Evolutionary conservation across 2,888 invertebrate genomes (phyloP).

Genomic region (Lacanobia oleracea): DNA sequence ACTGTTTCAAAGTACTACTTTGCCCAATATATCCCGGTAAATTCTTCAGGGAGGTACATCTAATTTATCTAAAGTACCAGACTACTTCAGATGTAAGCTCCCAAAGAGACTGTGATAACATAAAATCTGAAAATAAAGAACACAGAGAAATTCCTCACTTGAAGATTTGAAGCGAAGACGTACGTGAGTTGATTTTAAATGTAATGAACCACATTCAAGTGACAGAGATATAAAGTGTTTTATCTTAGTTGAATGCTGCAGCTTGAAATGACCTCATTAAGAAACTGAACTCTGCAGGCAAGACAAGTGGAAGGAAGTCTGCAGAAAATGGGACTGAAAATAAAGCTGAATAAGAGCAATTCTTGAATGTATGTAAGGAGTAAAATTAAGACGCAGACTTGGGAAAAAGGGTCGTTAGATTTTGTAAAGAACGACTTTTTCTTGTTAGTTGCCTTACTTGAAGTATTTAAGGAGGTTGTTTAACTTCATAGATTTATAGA

Average conservation of each 20-base stretch:
- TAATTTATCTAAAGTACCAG: slow-evolving; percentile 9
- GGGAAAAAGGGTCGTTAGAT: neutral
- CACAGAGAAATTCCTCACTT: neutral
- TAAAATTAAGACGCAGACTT: neutral
- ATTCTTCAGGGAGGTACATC: neutral
- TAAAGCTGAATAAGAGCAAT: slow-evolving; percentile 1
- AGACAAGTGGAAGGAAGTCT: slow-evolving; percentile 19
- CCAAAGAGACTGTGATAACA: slow-evolving; percentile 12
- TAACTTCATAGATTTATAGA: too few species aligned
- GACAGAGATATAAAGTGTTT: neutral
- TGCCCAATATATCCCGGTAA: neutral
- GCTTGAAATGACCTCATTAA: slow-evolving; percentile 20
- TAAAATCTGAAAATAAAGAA: slow-evolving; percentile 9
- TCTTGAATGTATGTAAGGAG: neutral
- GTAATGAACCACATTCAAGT: slow-evolving; percentile 34
- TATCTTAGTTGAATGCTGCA: slow-evolving; percentile 7
- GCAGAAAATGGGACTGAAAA: neutral
- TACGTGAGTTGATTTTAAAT: slow-evolving; percentile 16
- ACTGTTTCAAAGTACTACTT: neutral
- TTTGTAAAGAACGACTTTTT: neutral
- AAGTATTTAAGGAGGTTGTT: too few species aligned
- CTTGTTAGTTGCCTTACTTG: neutral
- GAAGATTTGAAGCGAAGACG: neutral
- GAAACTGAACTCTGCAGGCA: slow-evolving; percentile 13
- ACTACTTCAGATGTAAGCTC: slow-evolving; percentile 4